Evolutionary conservation across 2,888 invertebrate species (phyloP).

Genomic region (Oscheius sp.): DNA sequence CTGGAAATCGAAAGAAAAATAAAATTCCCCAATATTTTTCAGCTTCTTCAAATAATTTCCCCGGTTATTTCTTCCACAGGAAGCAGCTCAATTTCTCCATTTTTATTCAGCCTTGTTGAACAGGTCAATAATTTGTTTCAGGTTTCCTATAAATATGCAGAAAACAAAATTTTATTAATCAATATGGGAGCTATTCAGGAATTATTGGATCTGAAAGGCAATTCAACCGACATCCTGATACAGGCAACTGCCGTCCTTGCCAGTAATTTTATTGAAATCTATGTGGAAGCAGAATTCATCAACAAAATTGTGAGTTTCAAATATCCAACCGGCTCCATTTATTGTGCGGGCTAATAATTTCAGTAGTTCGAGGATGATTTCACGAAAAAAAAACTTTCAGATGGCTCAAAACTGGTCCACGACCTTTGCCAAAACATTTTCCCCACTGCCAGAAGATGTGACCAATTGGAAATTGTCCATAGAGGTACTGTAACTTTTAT

Average conservation of each 20-base stretch:
- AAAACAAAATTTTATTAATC: no score
- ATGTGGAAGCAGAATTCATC: background rate
- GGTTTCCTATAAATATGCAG: no score
- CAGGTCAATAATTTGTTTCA: no score
- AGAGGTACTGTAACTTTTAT: conserved; percentile 11
- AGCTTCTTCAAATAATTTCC: no score
- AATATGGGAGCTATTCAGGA: conserved; percentile 5
- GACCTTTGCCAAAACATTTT: conserved; percentile 4
- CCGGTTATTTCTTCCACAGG: no score
- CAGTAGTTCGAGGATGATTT: no score
- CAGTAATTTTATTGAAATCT: conserved; percentile 24
- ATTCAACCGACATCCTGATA: background rate
- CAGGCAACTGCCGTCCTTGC: background rate
- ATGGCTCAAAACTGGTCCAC: background rate
- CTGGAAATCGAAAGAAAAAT: no score
- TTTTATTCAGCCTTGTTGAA: no score
- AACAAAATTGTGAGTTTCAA: conserved; percentile 5
- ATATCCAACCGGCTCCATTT: no score
- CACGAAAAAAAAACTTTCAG: conserved; percentile 12
- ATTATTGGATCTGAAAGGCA: conserved; percentile 7
- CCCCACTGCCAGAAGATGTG: conserved; percentile 17
- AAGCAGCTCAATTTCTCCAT: no score
- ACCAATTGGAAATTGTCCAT: conserved; percentile 24
- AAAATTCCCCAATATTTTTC: no score
- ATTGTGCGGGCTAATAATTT: no score